Conservation (phyloP, 2,113 vertebrate genomes). For the Periophthalmus modestus region DNA sequence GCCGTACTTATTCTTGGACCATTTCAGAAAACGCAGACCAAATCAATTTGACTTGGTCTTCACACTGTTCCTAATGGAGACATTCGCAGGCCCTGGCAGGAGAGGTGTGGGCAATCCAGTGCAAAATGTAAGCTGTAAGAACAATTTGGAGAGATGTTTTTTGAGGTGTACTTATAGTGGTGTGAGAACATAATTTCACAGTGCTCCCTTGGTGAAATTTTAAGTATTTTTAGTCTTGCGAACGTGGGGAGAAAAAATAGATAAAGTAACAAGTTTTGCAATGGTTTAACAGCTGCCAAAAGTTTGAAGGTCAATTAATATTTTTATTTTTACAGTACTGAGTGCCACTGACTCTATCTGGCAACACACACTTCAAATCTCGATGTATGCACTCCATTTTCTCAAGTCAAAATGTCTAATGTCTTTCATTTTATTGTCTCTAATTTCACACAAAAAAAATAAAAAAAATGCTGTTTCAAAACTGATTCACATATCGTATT, state of each 20-base stretch:
- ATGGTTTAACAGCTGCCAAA: neutral
- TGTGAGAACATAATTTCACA: neutral
- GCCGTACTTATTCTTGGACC: constrained; percentile 1
- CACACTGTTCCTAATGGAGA: constrained; percentile 3
- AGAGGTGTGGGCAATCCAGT: neutral
- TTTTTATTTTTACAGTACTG: neutral
- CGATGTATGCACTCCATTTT: too few relatives aligned
- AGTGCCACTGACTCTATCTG: too few relatives aligned
- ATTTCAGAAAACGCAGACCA: constrained; percentile 3
- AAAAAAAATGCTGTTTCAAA: too few relatives aligned
- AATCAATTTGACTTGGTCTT: neutral
- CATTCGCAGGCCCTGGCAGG: neutral
- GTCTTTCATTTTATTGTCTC: too few relatives aligned
- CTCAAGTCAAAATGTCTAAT: too few relatives aligned
- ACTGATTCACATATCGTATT: too few relatives aligned
- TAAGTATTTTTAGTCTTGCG: neutral
- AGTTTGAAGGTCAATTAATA: neutral
- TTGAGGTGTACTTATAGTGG: neutral
- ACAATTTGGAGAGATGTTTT: neutral
- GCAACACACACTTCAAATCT: too few relatives aligned
- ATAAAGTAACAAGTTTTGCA: neutral
- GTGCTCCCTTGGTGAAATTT: constrained; percentile 2
- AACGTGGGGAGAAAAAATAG: neutral
- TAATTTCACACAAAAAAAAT: too few relatives aligned
- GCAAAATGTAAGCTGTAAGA: neutral